These are phyloP conservation scores for Candidula unifasciata DNA, from an alignment of 2,888 invertebrate species.

Conservation along the genomic window DNA sequence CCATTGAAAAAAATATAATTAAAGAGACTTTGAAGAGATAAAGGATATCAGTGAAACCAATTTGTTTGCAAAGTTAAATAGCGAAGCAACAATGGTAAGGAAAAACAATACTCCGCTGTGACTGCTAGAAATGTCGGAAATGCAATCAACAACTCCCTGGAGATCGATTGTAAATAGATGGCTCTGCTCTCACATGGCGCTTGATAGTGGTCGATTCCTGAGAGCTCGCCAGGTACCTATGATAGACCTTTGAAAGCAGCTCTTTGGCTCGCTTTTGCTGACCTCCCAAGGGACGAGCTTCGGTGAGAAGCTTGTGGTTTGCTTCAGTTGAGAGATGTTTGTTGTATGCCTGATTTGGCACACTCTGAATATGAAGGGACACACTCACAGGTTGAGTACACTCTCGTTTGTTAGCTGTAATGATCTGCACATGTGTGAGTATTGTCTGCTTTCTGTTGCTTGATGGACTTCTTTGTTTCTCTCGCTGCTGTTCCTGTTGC, in stretches of 20 bases:
- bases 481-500: neutral
- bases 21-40: neutral
- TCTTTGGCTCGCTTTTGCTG: conserved; percentile 16
- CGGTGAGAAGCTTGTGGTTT: conserved; percentile 17
- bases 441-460: neutral
- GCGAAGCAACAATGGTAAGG: conserved; percentile 2
- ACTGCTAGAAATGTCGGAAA: neutral
- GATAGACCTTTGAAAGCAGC: conserved; percentile 10
- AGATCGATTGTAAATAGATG: conserved; percentile 11
- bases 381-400: neutral
- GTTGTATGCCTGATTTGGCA: conserved; percentile 16
- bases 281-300: conserved; percentile 3
- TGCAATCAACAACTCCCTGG: conserved; percentile 22
- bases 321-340: conserved; percentile 16
- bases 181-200: neutral
- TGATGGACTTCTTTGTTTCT: conserved; percentile 21
- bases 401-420: conserved; percentile 14
- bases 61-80: conserved; percentile 22
- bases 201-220: conserved; percentile 7
- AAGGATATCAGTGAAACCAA: conserved; percentile 12
- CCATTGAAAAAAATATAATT: too few species aligned
- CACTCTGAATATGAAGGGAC: conserved; percentile 4
- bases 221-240: conserved; percentile 24
- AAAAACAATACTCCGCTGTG: conserved; percentile 4
- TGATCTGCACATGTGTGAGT: neutral